These are phyloP conservation scores for Hemibagrus wyckioides DNA, from an alignment of 2,113 vertebrate species.

Conservation along the genomic window DNA sequence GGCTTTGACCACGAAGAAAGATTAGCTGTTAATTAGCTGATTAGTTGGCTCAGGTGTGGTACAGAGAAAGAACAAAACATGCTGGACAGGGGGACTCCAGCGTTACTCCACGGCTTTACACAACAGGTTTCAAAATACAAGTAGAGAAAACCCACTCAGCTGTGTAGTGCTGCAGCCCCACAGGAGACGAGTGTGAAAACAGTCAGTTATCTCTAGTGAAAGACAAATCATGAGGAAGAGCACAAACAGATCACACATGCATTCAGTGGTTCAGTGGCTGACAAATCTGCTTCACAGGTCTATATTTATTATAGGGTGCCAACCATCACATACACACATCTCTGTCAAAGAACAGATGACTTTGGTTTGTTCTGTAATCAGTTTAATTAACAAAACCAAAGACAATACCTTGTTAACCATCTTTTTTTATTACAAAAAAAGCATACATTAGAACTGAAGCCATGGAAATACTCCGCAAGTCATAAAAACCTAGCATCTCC, in stretches of 20 bases:
- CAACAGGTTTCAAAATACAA: constrained; percentile 8
- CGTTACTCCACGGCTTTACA: background rate
- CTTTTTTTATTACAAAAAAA: constrained; percentile 73
- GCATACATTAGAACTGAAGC: constrained; percentile 71
- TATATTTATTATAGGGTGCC: background rate
- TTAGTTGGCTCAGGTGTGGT: constrained; percentile 18
- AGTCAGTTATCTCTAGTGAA: background rate
- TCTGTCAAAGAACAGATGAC: no score
- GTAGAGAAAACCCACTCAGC: constrained; percentile 10
- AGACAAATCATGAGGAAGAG: background rate
- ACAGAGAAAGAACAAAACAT: background rate
- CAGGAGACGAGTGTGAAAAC: background rate
- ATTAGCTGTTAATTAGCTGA: constrained; percentile 35
- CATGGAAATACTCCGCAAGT: constrained; percentile 73
- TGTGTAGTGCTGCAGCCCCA: background rate
- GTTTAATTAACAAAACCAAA: background rate
- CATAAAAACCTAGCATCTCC: constrained; percentile 71
- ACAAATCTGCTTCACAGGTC: background rate
- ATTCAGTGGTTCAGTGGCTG: background rate
- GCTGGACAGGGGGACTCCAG: background rate
- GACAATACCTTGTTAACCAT: constrained; percentile 50
- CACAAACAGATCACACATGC: background rate
- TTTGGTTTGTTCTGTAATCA: background rate
- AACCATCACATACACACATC: background rate
- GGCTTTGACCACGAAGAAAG: constrained; percentile 32